phyloP scores from a whole-genome alignment of 2,797 vertebrate genomes.

The Poecile montanus region DNA sequence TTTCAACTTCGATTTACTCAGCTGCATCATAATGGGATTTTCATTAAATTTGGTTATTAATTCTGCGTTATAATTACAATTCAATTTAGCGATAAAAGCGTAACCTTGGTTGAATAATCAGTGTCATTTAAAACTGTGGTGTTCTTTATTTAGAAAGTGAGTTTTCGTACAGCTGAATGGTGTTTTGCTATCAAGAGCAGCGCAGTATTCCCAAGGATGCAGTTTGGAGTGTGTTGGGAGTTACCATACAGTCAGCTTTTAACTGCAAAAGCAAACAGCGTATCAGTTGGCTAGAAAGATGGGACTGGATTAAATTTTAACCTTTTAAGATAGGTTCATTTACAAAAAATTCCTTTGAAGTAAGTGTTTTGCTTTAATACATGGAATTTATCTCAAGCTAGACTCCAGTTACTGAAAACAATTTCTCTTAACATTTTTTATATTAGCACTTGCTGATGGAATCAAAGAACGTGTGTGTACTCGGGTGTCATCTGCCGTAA shows the following conservation, averaged over 20 bases:
- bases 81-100: constrained; percentile 4
- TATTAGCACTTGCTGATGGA: not conserved
- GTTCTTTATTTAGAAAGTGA: constrained; percentile 34
- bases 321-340: not conserved
- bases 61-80: constrained; percentile 49
- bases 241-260: not conserved
- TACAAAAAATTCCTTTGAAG: not conserved
- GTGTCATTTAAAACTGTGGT: constrained; percentile 4
- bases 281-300: not conserved
- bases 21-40: constrained; percentile 35
- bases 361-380: not conserved
- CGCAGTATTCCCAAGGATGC: constrained; percentile 9
- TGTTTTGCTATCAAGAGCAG: constrained; percentile 14
- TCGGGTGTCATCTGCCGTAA: not conserved
- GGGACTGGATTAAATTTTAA: not conserved
- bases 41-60: constrained; percentile 54
- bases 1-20: constrained; percentile 36
- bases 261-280: not conserved
- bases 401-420: not conserved
- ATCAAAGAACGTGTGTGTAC: not conserved
- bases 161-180: not conserved
- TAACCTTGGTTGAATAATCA: constrained; percentile 30
- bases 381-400: not conserved
- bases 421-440: not conserved
- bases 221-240: constrained; percentile 2